Percentiles rank a stretch among this genome's conserved stretches.
These are phyloP conservation scores for Lamellibrachia luymesi DNA, from an alignment of 1,140 invertebrate genomes.

Conservation along the genomic window DNA sequence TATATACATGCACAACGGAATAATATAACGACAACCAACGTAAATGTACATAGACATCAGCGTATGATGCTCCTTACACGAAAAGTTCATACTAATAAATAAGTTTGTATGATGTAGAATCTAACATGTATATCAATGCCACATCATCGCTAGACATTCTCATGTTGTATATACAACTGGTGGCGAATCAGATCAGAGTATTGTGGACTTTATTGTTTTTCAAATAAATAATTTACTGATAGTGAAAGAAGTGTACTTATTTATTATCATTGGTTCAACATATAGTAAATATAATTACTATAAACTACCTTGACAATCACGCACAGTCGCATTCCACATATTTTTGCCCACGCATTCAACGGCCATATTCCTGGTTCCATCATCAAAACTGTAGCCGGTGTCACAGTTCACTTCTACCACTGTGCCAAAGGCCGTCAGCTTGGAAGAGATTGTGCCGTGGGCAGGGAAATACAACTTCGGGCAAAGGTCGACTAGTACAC, in stretches of 20 bases:
- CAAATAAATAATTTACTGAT: too few relatives aligned
- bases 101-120: too few relatives aligned
- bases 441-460: not conserved
- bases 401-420: not conserved
- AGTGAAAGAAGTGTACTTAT: too few relatives aligned
- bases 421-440: not conserved
- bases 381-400: not conserved
- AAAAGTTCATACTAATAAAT: too few relatives aligned
- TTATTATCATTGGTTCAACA: too few relatives aligned
- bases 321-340: not conserved
- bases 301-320: not conserved
- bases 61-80: too few relatives aligned
- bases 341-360: not conserved
- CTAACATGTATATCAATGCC: too few relatives aligned
- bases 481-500: not conserved
- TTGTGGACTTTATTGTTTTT: too few relatives aligned
- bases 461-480: not conserved
- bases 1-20: too few relatives aligned
- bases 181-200: too few relatives aligned
- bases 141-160: too few relatives aligned
- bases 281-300: not conserved
- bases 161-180: too few relatives aligned
- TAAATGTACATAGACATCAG: not conserved
- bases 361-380: not conserved
- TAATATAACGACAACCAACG: not conserved